Evolutionary conservation across 2,888 invertebrate genomes (phyloP).

Genomic region (Drosophila prostipennis): DNA sequence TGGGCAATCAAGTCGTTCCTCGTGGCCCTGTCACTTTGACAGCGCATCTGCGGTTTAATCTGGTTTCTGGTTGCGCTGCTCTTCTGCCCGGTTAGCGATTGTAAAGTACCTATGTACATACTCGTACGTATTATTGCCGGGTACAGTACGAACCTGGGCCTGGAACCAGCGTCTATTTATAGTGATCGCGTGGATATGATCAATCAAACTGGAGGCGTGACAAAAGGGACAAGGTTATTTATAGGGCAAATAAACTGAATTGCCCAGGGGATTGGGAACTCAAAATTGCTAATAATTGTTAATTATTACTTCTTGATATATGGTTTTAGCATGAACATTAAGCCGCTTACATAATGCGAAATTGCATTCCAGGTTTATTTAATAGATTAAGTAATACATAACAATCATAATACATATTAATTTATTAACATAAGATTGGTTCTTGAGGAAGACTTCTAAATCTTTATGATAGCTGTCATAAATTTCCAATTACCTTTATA

Average conservation of each 20-base stretch:
- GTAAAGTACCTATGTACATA: slow-evolving; percentile 17
- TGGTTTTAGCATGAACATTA: neutral
- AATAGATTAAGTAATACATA: neutral
- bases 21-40: slow-evolving; percentile 75
- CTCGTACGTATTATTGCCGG: slow-evolving; percentile 14
- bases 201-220: slow-evolving; percentile 39
- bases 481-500: no score
- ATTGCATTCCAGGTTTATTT: neutral
- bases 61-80: slow-evolving; percentile 63
- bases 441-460: no score
- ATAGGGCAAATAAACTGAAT: slow-evolving; percentile 8
- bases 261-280: neutral
- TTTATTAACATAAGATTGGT: neutral
- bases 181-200: slow-evolving; percentile 41
- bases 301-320: neutral
- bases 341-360: neutral
- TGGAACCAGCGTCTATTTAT: slow-evolving; percentile 27
- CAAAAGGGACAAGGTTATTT: slow-evolving; percentile 30
- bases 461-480: no score
- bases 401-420: neutral
- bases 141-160: slow-evolving; percentile 61
- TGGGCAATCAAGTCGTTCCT: slow-evolving; percentile 75
- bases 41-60: slow-evolving; percentile 79
- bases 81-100: slow-evolving; percentile 38
- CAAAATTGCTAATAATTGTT: slow-evolving; percentile 4